Evolutionary conservation across 2,113 vertebrate genomes (phyloP), one percentile per base, ranked within the genome.

Genomic region (Todiramphus saurophagus): DNA sequence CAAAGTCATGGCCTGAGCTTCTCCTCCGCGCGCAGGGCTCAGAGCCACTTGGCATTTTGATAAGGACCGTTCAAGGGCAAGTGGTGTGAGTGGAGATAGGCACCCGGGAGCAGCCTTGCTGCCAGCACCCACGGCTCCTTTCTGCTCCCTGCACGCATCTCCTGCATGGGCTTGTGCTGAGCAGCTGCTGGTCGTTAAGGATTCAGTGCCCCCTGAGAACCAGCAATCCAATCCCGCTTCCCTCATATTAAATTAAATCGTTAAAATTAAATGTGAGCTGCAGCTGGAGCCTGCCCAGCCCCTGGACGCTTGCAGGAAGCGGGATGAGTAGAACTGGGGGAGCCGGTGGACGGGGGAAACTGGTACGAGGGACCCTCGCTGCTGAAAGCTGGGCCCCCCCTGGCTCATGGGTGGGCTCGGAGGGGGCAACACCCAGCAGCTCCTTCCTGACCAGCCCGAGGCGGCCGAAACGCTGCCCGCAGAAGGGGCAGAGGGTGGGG

Each of bases 1-100:
- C 94, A 92, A 96, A 96, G 96, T 90, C 76, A 83, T 78, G 67
- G 93, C 37, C 50, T 0, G 30, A 48, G 70, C 69, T 78, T 4
- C 66, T 62, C 55, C 60, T 64, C 37, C 7, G 1, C 1, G 0
- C 4, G 0, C 4, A 2, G 50, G 9, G 63, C 56, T 13, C 4
- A 4, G 51, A 87, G 73, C 75, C 56, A 7, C 77, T 13, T 2
- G 53, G 81, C 44, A 2, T 60, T 70, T 30, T 5, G 31, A 13
- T 46, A 64, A 7, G 14, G 0, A 4, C 27, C 0, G 41, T 14
- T 58, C 91, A 90, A 87, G 93, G 91, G 75, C 74, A 17, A 59
- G 66, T 64, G 15, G 21, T 4, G 87, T 53, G 16, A 1, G 16
- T 5, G 3, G 48, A 41, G 51, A 31, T 41, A 9, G 44, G 43